These are phyloP conservation scores for Drosophila imparisetae DNA, from an alignment of 2,888 invertebrate species.

Conservation along the genomic window DNA sequence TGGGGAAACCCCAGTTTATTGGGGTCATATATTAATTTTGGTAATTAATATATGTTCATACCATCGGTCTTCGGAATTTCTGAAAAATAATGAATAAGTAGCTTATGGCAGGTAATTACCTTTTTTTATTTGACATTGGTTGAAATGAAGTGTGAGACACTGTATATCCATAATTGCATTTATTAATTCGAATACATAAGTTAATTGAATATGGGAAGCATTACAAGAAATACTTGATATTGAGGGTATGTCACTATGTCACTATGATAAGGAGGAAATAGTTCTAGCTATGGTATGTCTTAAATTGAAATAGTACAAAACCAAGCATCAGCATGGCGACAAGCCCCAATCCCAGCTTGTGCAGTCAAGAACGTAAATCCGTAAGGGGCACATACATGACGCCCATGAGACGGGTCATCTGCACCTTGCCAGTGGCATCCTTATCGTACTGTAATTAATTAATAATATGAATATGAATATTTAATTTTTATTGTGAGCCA, in stretches of 20 bases:
- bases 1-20: no score
- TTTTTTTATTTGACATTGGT: no score
- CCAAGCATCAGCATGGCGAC: conserved; percentile 63
- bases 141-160: no score
- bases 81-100: no score
- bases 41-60: no score
- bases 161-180: conserved; percentile 1
- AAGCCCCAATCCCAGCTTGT: conserved; percentile 55
- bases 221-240: conserved; percentile 19
- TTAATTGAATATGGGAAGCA: conserved; percentile 22
- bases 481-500: background rate
- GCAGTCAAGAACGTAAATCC: conserved; percentile 87
- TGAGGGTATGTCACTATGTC: background rate
- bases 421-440: conserved; percentile 90
- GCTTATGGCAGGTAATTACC: no score
- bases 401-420: conserved; percentile 93
- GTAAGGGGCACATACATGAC: conserved; percentile 99
- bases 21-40: no score
- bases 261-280: conserved; percentile 2
- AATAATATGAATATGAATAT: background rate
- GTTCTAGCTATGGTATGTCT: conserved; percentile 49
- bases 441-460: conserved; percentile 91
- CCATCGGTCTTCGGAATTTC: no score
- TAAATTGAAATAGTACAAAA: conserved; percentile 66
- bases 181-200: conserved; percentile 12